Base-by-base conservation (phyloP, 2,113 vertebrate genomes). In the Cyphomyrus discorhynchus region DNA sequence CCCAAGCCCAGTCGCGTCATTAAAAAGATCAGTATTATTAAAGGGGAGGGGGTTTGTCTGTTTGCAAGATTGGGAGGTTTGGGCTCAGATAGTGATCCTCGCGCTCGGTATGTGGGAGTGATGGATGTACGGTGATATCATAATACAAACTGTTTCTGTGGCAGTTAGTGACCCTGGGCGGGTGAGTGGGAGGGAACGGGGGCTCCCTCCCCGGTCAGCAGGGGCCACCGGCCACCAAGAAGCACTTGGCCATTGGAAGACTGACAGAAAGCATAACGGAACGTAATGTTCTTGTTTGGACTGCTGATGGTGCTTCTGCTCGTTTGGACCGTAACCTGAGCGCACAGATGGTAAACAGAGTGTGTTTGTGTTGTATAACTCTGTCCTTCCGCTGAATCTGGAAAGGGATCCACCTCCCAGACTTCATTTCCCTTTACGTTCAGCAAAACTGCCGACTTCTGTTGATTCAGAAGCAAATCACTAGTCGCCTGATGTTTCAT, bases 401-500 rank as follows among this genome's bases (percentile, higher is more conserved):
- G 21, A 86, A 13, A 27, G 10, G 45, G 24, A 31, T 86, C 45
- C 42, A n/a, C 82, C 46, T 84, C 39, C 19, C 46, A 19, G 19
- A 47, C 62, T 70, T 70, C 27, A 47, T 45, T 84, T 45, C 10
- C 62, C n/a, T 31, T 49, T 13, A 49, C 45, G 47, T 49, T 27
- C 19, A 49, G 83, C 45, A 47, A 86, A 85, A 49, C 45, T 86
- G 83, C 45, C 24, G 5, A n/a, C 80, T 24, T 27, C 66, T 27
- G 31, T 39, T 39, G 35, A 46, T 50, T 86, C 83, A 50, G 46
- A 86, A 27, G 45, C n/a, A 86, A 86, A 49, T 49, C 45, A 47
- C 89, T 70, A 82, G 53, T 24, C 47, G 82, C 88, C 91, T 91
- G 74, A 19, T 87, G 85, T 90, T 90, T 91, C 70, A 58, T 50